These are phyloP conservation scores for Anguilla pacifica DNA, from an alignment of 2,797 vertebrate genomes.

Conservation along the genomic window DNA sequence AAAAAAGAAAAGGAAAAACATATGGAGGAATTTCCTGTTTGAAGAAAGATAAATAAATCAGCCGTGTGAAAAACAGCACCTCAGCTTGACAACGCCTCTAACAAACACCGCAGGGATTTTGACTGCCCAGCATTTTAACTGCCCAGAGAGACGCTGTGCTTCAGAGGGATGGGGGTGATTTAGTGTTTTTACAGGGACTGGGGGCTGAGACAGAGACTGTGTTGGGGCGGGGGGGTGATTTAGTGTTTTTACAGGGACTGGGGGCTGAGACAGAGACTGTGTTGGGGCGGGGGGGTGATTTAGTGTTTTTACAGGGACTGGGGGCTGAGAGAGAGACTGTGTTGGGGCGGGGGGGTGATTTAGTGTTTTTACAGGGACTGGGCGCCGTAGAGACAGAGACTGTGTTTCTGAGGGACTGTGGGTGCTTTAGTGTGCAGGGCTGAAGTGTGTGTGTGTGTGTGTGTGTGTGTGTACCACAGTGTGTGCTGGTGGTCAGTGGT, in stretches of 20 bases:
- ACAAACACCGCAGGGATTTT: background rate
- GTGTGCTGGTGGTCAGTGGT: background rate
- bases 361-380: background rate
- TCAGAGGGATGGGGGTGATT: background rate
- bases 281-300: too few species aligned
- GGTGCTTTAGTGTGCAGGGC: too few species aligned
- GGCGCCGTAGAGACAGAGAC: background rate
- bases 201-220: background rate
- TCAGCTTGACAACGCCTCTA: background rate
- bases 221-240: background rate
- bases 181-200: background rate
- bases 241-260: too few species aligned
- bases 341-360: background rate
- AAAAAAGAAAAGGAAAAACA: background rate
- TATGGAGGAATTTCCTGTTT: slow-evolving; percentile 11
- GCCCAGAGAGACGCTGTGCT: too few species aligned
- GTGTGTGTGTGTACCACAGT: background rate
- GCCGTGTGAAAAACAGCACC: background rate
- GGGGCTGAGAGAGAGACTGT: too few species aligned
- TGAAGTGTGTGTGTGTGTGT: background rate
- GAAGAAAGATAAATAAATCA: background rate
- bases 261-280: too few species aligned
- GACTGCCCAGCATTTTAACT: background rate
- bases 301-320: too few species aligned
- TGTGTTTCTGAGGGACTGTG: background rate